A percentile compares a stretch with the other conserved stretches of the same genome.
Conservation (phyloP, 1,140 invertebrate genomes). For the Macrocentrus cingulum region DNA sequence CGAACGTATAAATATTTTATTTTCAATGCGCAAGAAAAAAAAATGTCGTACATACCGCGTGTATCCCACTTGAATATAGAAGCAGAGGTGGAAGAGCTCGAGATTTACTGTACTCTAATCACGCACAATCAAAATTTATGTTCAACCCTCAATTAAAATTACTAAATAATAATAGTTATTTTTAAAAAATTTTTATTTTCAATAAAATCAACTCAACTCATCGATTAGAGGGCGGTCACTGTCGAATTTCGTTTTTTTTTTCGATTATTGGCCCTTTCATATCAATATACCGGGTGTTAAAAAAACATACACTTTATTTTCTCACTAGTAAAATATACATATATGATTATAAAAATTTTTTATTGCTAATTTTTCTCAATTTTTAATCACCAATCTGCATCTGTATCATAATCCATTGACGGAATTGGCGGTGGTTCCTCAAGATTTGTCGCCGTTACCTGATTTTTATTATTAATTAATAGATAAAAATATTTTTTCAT, state of each 20-base stretch:
- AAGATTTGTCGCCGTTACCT: conserved; percentile 34
- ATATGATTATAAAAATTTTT: background rate
- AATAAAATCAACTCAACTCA: background rate
- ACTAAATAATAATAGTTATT: too few relatives aligned
- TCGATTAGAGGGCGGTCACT: too few relatives aligned
- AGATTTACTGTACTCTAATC: background rate
- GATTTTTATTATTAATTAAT: too few relatives aligned
- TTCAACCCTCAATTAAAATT: too few relatives aligned
- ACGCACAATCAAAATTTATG: too few relatives aligned
- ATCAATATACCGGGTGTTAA: conserved; percentile 5
- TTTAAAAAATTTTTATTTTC: background rate
- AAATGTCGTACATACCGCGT: background rate
- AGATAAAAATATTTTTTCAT: conserved; percentile 9
- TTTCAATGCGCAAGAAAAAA: background rate
- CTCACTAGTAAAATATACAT: background rate
- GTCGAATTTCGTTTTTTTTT: too few relatives aligned
- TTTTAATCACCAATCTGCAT: conserved; percentile 26
- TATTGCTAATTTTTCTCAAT: background rate
- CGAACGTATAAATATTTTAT: background rate
- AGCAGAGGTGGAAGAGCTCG: background rate
- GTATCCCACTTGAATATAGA: background rate
- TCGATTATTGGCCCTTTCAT: conserved; percentile 4
- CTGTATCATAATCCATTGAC: conserved; percentile 34
- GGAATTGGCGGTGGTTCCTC: conserved; percentile 46
- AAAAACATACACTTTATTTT: background rate